phyloP scores from a whole-genome alignment of 2,888 invertebrate species.

The Philereme transversata region DNA sequence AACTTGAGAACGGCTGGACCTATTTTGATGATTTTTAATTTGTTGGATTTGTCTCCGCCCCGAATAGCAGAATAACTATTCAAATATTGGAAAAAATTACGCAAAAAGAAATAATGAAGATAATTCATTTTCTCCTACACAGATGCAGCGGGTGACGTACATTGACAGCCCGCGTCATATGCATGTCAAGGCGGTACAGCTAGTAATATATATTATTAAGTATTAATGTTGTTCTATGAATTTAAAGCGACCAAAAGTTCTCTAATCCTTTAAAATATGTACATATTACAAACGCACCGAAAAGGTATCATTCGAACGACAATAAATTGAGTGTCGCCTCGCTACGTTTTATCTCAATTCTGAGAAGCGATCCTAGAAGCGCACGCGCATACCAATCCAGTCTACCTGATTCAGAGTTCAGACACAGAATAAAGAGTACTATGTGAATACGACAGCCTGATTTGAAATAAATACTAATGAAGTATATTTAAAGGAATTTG shows the following conservation, averaged over 20 bases:
- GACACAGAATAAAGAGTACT: slow-evolving; percentile 12
- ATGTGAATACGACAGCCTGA: background rate
- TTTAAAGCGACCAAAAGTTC: slow-evolving; percentile 2
- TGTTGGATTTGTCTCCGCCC: too few species aligned
- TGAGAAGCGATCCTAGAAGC: slow-evolving; percentile 29
- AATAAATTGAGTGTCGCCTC: slow-evolving; percentile 32
- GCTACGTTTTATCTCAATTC: slow-evolving; percentile 31
- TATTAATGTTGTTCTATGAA: background rate
- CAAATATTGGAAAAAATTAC: too few species aligned
- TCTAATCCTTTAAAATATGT: slow-evolving; percentile 52
- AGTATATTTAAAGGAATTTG: too few species aligned
- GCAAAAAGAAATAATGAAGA: too few species aligned
- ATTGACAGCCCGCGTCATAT: too few species aligned
- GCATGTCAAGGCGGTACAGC: too few species aligned
- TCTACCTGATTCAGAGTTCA: slow-evolving; percentile 32
- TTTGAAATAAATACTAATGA: background rate
- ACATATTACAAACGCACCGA: slow-evolving; percentile 45
- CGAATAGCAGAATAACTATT: too few species aligned
- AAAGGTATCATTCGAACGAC: slow-evolving; percentile 40
- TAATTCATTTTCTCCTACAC: too few species aligned
- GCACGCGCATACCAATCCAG: slow-evolving; percentile 24
- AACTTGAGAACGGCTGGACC: too few species aligned
- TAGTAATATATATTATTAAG: too few species aligned
- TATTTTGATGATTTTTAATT: too few species aligned
- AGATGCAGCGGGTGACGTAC: too few species aligned